Evolutionary conservation across 1,140 invertebrate genomes (phyloP), one percentile per base, ranked within the genome.

Genomic region (Tetramorium alpestre): DNA sequence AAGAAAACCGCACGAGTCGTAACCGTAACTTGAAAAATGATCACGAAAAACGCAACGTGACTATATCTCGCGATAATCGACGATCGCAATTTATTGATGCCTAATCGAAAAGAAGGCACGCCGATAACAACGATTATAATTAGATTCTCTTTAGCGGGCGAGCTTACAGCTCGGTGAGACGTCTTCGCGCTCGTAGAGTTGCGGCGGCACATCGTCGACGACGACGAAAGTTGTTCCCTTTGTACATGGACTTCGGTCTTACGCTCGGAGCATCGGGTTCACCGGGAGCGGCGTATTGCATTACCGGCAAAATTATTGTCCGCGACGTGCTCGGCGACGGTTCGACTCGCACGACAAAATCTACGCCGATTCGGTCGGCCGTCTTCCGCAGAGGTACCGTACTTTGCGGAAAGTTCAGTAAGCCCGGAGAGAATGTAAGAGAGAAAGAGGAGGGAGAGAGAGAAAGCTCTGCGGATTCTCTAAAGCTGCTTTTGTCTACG

Each of bases 251-350:
- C 64, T 69, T 65, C 62, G 77, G n/a, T 56, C 49, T 81, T 81
- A 56, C 22, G 28, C 44, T 75, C 51, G 80, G 41, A 76, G 72
- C 86, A 67, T 72, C 18, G 80, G 58, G 60, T 85, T 84, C 73
- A 44, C 51, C 69, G 80, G n/a, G 67, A 64, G 62, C n/a, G 54
- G 41, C 28, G 54, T 38, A 38, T 84, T 75, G 65, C 65, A n/a
- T 87, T 87, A 85, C 86, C 38, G 33, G 86, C 22, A 33, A 49
- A 87, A 87, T 49, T 87, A 87, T 87, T 87, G 86, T 85, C 86
- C 86, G 58, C 58, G 38, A 33, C 41, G 47, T 16, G 62, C 44
- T 16, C 80, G 25, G 69, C 38, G 51, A 47, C 18, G 41, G 13
- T 51, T 56, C 70, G 60, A 25, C 28, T 44, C 60, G 56, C 49